These are phyloP conservation scores for Caenorhabditis auriculariae DNA, from an alignment of 2,888 invertebrate species.

Conservation along the genomic window DNA sequence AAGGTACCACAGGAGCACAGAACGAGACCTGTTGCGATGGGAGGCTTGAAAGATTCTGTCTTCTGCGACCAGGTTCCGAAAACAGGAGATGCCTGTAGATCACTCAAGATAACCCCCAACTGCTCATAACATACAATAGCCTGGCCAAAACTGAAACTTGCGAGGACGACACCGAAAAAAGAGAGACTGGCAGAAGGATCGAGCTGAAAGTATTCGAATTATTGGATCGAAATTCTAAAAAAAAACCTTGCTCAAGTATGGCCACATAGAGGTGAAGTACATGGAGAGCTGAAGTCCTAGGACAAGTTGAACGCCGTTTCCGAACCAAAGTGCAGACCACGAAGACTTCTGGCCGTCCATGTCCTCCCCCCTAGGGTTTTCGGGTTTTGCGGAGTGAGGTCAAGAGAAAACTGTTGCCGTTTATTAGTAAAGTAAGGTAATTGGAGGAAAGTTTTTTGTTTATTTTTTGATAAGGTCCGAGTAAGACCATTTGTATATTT, in stretches of 20 bases:
- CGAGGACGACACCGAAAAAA: conserved; percentile 39
- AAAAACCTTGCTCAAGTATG: conserved; percentile 28
- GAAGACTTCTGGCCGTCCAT: conserved; percentile 22
- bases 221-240: background rate
- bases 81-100: conserved; percentile 31
- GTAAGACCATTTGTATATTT: too few relatives aligned
- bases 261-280: conserved; percentile 48
- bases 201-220: conserved; percentile 11
- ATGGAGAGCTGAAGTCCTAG: conserved; percentile 38
- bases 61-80: conserved; percentile 33
- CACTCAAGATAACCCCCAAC: too few relatives aligned
- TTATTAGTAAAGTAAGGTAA: too few relatives aligned
- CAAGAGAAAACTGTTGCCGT: background rate
- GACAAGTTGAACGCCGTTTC: conserved; percentile 30
- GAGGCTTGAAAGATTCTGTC: conserved; percentile 22
- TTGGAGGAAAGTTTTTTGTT: too few relatives aligned
- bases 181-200: conserved; percentile 34
- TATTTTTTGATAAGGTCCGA: too few relatives aligned
- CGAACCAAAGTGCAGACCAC: conserved; percentile 41
- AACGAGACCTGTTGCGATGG: conserved; percentile 25
- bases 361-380: conserved; percentile 3
- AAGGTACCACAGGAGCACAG: conserved; percentile 10
- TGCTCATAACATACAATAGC: conserved; percentile 25
- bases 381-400: background rate
- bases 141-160: conserved; percentile 38